phyloP scores from a whole-genome alignment of 2,888 invertebrate genomes.

The Creontiades dilutus region DNA sequence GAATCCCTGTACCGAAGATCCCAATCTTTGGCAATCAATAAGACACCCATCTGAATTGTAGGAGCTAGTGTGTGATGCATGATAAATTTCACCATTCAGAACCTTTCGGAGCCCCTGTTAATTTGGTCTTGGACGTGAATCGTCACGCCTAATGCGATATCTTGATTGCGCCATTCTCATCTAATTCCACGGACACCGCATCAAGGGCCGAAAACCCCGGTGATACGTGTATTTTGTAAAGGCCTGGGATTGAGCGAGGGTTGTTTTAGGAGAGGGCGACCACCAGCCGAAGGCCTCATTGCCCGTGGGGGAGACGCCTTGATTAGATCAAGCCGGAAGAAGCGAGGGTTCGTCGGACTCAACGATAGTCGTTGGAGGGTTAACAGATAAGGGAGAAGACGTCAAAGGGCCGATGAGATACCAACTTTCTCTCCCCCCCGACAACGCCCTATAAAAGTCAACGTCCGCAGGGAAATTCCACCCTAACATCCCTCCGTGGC shows the following conservation, averaged over 20 bases:
- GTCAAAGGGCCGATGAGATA: conserved; percentile 10
- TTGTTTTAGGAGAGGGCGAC: conserved; percentile 10
- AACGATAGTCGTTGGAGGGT: conserved; percentile 18
- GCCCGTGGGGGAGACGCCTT: conserved; percentile 9
- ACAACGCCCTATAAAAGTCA: conserved; percentile 51
- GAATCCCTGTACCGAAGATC: too few species aligned
- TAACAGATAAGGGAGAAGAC: conserved; percentile 29
- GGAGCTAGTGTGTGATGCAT: neutral
- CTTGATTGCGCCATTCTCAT: conserved; percentile 7
- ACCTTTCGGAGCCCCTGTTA: neutral
- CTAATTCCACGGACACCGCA: neutral
- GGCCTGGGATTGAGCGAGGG: neutral
- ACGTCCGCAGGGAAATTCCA: conserved; percentile 54
- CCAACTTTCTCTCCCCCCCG: conserved; percentile 5
- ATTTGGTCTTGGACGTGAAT: neutral
- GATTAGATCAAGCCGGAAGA: conserved; percentile 29
- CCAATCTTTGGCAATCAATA: neutral
- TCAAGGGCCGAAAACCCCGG: neutral
- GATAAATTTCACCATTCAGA: neutral
- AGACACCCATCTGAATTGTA: conserved; percentile 19
- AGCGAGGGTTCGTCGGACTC: neutral
- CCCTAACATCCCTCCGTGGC: neutral
- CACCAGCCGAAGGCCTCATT: conserved; percentile 49
- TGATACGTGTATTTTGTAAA: neutral
- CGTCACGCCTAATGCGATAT: conserved; percentile 12